A percentile compares a stretch with the other conserved stretches of the same genome.
phyloP scores from a whole-genome alignment of 2,888 invertebrate genomes.

The Xylota segnis region DNA sequence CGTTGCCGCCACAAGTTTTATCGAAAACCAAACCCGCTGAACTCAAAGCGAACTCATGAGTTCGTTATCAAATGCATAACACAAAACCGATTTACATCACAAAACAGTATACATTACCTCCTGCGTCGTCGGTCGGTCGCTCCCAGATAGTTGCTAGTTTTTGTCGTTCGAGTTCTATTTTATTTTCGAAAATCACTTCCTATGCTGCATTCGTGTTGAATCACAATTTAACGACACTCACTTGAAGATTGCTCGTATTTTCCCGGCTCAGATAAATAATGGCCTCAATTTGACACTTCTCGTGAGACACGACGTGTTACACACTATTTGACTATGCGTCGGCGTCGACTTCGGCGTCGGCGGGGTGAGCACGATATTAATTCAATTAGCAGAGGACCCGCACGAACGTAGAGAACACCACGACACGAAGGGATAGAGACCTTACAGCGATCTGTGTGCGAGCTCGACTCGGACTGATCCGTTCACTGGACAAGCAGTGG shows the following conservation, averaged over 20 bases:
- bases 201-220: slow-evolving; percentile 1
- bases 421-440: slow-evolving; percentile 12
- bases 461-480: slow-evolving; percentile 62
- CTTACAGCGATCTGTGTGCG: slow-evolving; percentile 41
- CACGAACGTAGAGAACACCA: too few relatives aligned
- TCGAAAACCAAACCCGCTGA: background rate
- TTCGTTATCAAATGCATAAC: background rate
- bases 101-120: background rate
- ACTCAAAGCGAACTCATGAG: background rate
- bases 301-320: slow-evolving; percentile 10
- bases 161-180: background rate
- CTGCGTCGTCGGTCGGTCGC: background rate
- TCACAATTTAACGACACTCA: slow-evolving; percentile 4
- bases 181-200: slow-evolving; percentile 25
- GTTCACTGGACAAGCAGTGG: slow-evolving; percentile 34
- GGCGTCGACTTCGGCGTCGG: background rate
- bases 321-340: slow-evolving; percentile 30
- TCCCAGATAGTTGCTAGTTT: background rate
- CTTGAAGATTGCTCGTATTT: background rate
- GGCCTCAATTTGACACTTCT: slow-evolving; percentile 17
- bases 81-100: background rate
- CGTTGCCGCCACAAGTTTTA: background rate
- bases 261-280: slow-evolving; percentile 22
- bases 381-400: slow-evolving; percentile 46
- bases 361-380: slow-evolving; percentile 30